Evolutionary conservation across 2,888 invertebrate genomes (phyloP).

Genomic region (Stenichneumon culpator): DNA sequence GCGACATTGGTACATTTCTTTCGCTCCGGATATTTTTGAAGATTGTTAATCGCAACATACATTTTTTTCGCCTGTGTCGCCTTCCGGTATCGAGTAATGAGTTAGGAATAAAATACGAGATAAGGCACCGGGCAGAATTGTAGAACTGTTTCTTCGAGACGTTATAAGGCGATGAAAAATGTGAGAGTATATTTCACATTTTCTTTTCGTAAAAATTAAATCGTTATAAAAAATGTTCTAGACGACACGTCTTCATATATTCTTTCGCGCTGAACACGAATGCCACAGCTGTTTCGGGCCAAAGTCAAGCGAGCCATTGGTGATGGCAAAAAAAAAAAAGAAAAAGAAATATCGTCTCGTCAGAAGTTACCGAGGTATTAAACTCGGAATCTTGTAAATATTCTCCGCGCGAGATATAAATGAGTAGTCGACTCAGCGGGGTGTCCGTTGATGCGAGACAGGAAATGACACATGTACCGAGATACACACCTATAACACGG

Average conservation of each 20-base stretch:
- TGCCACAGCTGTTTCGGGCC: neutral
- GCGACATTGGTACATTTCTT: neutral
- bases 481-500: conserved; percentile 9
- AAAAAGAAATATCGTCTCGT: neutral
- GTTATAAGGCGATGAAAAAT: neutral
- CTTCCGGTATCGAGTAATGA: neutral
- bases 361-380: neutral
- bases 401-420: neutral
- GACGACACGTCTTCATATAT: neutral
- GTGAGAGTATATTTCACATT: neutral
- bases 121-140: neutral
- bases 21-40: neutral
- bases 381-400: neutral
- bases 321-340: neutral
- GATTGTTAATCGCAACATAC: neutral
- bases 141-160: neutral
- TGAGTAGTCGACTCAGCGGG: conserved; percentile 51
- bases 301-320: neutral
- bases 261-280: neutral
- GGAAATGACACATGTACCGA: conserved; percentile 56
- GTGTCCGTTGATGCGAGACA: conserved; percentile 57
- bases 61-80: neutral
- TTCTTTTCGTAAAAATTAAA: neutral
- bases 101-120: neutral
- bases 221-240: neutral